Percentiles rank a stretch among this genome's conserved stretches.
These are phyloP conservation scores for Apamea monoglypha DNA, from an alignment of 2,888 invertebrate species.

Conservation along the genomic window DNA sequence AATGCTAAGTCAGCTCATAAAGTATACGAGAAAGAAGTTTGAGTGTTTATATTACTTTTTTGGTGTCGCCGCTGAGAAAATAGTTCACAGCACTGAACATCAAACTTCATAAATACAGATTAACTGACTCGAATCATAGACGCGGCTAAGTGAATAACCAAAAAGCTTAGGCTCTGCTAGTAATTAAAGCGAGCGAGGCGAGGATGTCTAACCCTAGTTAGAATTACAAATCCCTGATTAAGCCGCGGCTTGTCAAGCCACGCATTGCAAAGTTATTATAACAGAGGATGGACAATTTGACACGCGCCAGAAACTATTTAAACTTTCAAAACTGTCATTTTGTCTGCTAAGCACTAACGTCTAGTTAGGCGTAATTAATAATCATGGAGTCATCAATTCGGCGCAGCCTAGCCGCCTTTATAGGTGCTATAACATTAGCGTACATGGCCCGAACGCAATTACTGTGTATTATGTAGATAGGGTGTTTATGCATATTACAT, in stretches of 20 bases:
- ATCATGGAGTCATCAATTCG: conserved; percentile 41
- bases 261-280: conserved; percentile 59
- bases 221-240: conserved; percentile 79
- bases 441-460: conserved; percentile 38
- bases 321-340: conserved; percentile 40
- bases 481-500: conserved; percentile 22
- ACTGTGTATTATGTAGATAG: conserved; percentile 29
- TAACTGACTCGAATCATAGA: conserved; percentile 61
- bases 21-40: conserved; percentile 60
- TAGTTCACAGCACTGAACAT: conserved; percentile 40
- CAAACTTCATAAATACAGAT: conserved; percentile 68
- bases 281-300: conserved; percentile 37
- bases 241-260: conserved; percentile 68
- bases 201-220: conserved; percentile 66
- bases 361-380: conserved; percentile 50
- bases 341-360: conserved; percentile 17
- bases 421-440: conserved; percentile 38
- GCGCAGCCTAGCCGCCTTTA: conserved; percentile 28
- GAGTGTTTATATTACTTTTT: conserved; percentile 42
- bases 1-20: conserved; percentile 66
- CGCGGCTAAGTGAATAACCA: conserved; percentile 65
- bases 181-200: conserved; percentile 56
- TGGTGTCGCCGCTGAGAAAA: conserved; percentile 38
- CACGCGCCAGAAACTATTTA: conserved; percentile 38
- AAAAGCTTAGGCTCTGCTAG: conserved; percentile 63